Conservation (phyloP, 2,797 vertebrate genomes). For the Buceros bicornis region DNA sequence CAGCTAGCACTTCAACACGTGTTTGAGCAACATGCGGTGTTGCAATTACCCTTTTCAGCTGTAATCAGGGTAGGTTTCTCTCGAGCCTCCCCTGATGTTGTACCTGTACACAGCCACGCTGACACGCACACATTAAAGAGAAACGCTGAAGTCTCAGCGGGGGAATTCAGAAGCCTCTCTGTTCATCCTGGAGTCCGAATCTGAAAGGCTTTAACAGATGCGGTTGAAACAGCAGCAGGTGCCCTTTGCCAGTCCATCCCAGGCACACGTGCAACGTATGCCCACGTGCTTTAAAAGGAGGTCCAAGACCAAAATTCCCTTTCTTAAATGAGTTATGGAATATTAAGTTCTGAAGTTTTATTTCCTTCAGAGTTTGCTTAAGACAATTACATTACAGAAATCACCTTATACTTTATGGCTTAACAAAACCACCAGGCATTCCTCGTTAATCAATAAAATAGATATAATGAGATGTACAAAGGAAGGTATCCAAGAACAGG, state of each 20-base stretch:
- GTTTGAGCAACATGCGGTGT: slow-evolving; percentile 4
- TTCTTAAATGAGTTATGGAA: not conserved
- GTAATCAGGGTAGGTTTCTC: not conserved
- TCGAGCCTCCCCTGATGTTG: not conserved
- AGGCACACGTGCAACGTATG: not conserved
- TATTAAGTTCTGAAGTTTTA: not conserved
- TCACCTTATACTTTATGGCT: not conserved
- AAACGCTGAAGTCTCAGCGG: not conserved
- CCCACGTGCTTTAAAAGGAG: not conserved
- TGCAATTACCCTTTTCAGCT: not conserved
- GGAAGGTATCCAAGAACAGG: not conserved
- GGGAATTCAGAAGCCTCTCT: not conserved
- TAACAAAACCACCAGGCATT: not conserved
- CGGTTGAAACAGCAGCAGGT: not conserved
- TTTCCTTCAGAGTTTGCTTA: not conserved
- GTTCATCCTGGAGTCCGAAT: not conserved
- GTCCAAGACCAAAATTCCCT: not conserved
- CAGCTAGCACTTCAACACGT: not conserved
- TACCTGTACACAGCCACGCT: not conserved
- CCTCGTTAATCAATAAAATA: not conserved
- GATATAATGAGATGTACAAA: not conserved
- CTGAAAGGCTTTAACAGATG: not conserved
- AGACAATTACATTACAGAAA: not conserved
- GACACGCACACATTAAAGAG: not conserved
- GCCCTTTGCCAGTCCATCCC: not conserved